Evolutionary conservation across 2,888 invertebrate species (phyloP).

Genomic region (Apamea sordens): DNA sequence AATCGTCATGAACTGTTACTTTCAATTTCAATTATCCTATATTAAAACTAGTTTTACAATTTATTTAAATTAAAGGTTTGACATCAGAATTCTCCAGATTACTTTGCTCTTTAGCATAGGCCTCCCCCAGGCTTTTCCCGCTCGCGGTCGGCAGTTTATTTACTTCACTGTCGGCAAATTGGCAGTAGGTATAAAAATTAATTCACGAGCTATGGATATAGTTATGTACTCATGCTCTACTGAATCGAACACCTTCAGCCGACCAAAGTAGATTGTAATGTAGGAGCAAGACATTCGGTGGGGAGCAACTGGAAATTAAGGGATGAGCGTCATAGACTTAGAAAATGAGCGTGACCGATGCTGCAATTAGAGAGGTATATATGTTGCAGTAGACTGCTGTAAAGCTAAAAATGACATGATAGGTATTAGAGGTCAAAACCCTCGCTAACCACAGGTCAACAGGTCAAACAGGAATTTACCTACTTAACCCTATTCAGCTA

Average conservation of each 20-base stretch:
- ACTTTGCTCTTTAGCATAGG: background rate
- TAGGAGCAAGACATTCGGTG: background rate
- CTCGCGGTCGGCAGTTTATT: too few species aligned
- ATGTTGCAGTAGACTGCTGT: background rate
- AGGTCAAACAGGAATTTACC: background rate
- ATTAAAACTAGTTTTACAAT: background rate
- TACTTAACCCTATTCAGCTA: background rate
- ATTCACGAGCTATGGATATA: background rate
- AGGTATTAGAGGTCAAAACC: background rate
- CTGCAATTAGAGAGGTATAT: background rate
- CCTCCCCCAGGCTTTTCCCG: too few species aligned
- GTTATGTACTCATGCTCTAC: background rate
- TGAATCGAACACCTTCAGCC: background rate
- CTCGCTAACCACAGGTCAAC: background rate
- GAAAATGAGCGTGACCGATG: background rate
- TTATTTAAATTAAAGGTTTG: too few species aligned
- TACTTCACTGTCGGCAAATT: background rate
- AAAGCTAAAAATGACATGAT: background rate
- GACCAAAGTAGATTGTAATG: too few species aligned
- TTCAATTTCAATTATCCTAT: background rate
- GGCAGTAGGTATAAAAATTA: background rate
- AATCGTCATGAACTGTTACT: background rate
- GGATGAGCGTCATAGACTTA: too few species aligned
- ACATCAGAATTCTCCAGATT: background rate
- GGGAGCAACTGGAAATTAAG: background rate